Base-by-base conservation (phyloP, 2,797 vertebrate genomes). In the Cercopithecus petaurista region DNA sequence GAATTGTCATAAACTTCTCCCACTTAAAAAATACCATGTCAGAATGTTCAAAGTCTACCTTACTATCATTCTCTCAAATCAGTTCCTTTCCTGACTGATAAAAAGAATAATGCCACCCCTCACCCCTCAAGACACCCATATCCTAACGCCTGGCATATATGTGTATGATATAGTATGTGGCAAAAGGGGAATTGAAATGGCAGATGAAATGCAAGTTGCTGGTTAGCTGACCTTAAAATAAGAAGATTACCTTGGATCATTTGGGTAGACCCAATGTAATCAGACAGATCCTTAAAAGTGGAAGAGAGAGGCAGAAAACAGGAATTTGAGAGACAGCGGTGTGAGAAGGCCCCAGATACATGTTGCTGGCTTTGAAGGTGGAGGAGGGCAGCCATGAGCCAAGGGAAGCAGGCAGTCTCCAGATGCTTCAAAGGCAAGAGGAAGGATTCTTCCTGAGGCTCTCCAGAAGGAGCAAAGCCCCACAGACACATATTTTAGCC, bases 81-180 rank as follows among this genome's bases (percentile, higher is more conserved):
- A 72, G 7, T 48, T n/a, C 10, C 26, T 59, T 88, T 76, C 8
- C 55, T 59, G 30, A 84, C 5, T 59, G 24, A 33, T 77, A 59
- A 36, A 5, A 24, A 96, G 14, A 81, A n/a, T 50, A 57, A 55
- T 41, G 15, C 1, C 2, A 21, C 7, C 24, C 4, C 9, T 7
- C 2, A 9, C 1, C 1, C 9, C 33, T 26, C 13, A 30, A 43
- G 33, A 1, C 41, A 67, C 13, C 14, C 43, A 43, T 1, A 5
- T 67, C 39, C n/a, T 19, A 41, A 52, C 33, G 13, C 4, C 2
- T 7, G 33, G 17, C 43, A 43, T 28, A 4, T 14, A 1, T 86
- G 17, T 33, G 19, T 57, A 26, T 17, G 12, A 19, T 48, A 17
- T 30, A 46, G 15, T 39, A 41, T 0, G 0, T 46, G 26, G 7